Evolutionary conservation across 2,113 vertebrate genomes (phyloP).

Genomic region (Hirundichthys speculiger): DNA sequence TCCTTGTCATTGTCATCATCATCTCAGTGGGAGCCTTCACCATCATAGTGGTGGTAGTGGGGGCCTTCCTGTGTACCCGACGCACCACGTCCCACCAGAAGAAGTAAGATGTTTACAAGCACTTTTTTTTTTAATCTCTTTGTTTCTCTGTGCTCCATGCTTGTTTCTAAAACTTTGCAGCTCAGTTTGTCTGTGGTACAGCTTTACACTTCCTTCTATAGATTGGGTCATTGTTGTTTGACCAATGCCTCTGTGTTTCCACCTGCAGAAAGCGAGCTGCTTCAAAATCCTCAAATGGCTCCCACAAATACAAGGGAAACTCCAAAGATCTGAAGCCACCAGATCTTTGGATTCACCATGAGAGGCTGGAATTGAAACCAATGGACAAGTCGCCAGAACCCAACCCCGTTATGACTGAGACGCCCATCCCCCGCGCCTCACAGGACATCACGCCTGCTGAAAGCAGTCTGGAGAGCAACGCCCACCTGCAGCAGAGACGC

Average conservation of each 20-base stretch:
- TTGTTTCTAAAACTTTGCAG: no score
- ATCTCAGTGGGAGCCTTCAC: conserved; percentile 93
- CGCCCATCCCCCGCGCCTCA: conserved; percentile 94
- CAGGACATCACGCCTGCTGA: conserved; percentile 96
- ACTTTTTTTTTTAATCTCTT: not conserved
- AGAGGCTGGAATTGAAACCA: conserved; percentile 95
- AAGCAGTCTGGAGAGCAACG: conserved; percentile 88
- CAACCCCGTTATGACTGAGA: conserved; percentile 97
- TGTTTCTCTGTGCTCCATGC: no score
- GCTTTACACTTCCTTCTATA: no score
- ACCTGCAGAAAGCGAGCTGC: conserved; percentile 91
- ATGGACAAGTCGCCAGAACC: conserved; percentile 97
- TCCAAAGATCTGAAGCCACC: conserved; percentile 98
- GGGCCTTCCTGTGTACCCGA: conserved; percentile 93
- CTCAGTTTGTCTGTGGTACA: no score
- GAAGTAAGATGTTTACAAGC: conserved; percentile 82
- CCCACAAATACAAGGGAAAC: conserved; percentile 98
- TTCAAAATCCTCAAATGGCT: conserved; percentile 94
- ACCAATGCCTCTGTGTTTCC: not conserved
- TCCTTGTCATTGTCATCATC: conserved; percentile 93
- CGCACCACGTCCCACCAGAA: conserved; percentile 96
- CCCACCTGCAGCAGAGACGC: conserved; percentile 89
- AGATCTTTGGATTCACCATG: conserved; percentile 98
- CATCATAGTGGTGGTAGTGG: conserved; percentile 91
- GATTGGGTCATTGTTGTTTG: not conserved